Base-by-base conservation (phyloP, 1,140 invertebrate species). In the Nephotettix cincticeps region DNA sequence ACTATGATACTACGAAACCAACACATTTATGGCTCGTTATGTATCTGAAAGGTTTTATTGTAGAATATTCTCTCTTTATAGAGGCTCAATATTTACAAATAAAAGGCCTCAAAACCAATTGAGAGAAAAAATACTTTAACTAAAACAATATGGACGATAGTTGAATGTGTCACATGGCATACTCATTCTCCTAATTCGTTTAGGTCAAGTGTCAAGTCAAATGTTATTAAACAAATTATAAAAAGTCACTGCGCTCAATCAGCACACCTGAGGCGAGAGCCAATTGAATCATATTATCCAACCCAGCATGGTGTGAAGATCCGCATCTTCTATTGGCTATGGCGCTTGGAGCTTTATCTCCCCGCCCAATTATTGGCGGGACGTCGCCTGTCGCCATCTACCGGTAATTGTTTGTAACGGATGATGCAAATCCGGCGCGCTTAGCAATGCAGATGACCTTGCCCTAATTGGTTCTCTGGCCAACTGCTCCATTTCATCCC, bases 381-480 rank as follows among this genome's bases (percentile, higher is more conserved):
- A 13, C 13, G 56, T 23, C 13, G 25, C 25, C 27, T 25, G 56
- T 61, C 13, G 21, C 23, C 13, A 23, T 23, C 21, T n/a, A 3
- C 17, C 17, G 14, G 25, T 61, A 61, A 61, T 61, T 61, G 56
- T 61, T 61, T 61, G 28, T 61, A 61, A 61, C 56, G 56, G 56
- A 61, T 61, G 56, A 61, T 61, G 56, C 56, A 61, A 61, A 61
- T 61, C 56, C 13, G 21, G 14, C 56, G 14, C 56, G 56, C 56
- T 61, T 61, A 61, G 27, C 56, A 25, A 61, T 61, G 56, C 56
- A 61, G 56, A 61, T 61, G 56, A 29, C 56, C 56, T 61, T 61
- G 56, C 25, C 56, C 56, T 61, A 29, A 61, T 61, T 61, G 56
- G 56, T 27, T 61, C n/a, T 25, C 56, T 27, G 56, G 56, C 56